Evolutionary conservation across 2,888 invertebrate genomes (phyloP).

Genomic region (Trichogramma evanescens): DNA sequence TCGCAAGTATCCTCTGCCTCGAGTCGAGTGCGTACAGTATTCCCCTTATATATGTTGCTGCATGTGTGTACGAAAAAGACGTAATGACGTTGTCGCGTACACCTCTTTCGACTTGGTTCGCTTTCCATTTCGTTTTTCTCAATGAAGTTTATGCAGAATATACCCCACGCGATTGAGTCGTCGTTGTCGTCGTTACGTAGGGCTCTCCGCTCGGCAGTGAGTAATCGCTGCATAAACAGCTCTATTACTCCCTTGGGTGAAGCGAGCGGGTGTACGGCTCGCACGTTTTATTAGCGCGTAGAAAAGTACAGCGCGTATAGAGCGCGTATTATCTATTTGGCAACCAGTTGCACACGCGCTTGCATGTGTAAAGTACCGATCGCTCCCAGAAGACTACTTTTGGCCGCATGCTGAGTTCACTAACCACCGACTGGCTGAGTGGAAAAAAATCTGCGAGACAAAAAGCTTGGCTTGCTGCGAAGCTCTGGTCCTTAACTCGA

Average conservation of each 20-base stretch:
- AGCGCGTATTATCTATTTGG: slow-evolving; percentile 29
- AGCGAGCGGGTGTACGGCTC: not conserved
- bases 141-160: not conserved
- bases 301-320: slow-evolving; percentile 6
- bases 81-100: not conserved
- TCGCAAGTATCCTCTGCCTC: slow-evolving; percentile 13
- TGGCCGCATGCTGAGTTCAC: slow-evolving; percentile 32
- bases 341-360: slow-evolving; percentile 38
- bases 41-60: not conserved
- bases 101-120: not conserved
- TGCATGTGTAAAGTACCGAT: not conserved
- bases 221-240: too few relatives aligned
- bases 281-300: not conserved
- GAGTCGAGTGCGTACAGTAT: not conserved
- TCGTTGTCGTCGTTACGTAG: too few relatives aligned
- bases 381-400: slow-evolving; percentile 40
- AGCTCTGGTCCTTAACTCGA: too few relatives aligned
- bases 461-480: too few relatives aligned
- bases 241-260: too few relatives aligned
- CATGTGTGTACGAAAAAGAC: not conserved
- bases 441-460: too few relatives aligned
- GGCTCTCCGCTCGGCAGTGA: too few relatives aligned
- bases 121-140: not conserved
- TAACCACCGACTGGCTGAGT: too few relatives aligned
- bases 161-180: too few relatives aligned